These are phyloP conservation scores for Anabacerthia variegaticeps DNA, from an alignment of 2,797 vertebrate species.

Conservation along the genomic window DNA sequence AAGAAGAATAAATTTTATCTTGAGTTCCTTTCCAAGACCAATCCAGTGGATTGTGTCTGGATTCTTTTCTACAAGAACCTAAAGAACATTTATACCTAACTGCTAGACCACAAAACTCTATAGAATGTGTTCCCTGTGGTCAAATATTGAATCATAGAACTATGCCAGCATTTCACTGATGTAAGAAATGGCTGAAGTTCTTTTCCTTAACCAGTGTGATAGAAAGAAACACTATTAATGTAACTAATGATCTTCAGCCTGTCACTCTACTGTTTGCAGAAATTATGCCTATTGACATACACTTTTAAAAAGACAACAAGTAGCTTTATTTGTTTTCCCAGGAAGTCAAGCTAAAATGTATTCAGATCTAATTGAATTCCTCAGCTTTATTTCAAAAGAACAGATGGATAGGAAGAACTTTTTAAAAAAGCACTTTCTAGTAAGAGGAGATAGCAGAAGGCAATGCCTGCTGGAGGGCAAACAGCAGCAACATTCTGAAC, in stretches of 20 bases:
- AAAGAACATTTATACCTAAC: background rate
- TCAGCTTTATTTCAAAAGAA: background rate
- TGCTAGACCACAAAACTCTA: background rate
- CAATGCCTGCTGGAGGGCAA: background rate
- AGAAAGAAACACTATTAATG: background rate
- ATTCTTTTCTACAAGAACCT: background rate
- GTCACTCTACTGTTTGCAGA: background rate
- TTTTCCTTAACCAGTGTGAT: background rate
- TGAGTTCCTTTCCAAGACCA: background rate
- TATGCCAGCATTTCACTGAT: background rate
- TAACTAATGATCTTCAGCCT: background rate
- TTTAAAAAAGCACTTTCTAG: background rate
- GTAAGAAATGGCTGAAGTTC: background rate
- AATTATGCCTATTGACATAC: background rate
- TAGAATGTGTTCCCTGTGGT: background rate
- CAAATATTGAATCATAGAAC: background rate
- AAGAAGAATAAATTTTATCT: background rate
- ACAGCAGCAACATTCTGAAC: background rate
- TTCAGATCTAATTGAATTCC: background rate
- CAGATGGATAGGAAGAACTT: conserved; percentile 1
- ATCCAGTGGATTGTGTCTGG: background rate
- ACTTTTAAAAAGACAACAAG: background rate
- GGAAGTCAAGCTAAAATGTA: background rate
- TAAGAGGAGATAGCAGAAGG: background rate
- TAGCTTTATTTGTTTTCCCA: background rate